Base-by-base conservation (phyloP, 2,888 invertebrate genomes). In the Cacoxenus indagator region DNA sequence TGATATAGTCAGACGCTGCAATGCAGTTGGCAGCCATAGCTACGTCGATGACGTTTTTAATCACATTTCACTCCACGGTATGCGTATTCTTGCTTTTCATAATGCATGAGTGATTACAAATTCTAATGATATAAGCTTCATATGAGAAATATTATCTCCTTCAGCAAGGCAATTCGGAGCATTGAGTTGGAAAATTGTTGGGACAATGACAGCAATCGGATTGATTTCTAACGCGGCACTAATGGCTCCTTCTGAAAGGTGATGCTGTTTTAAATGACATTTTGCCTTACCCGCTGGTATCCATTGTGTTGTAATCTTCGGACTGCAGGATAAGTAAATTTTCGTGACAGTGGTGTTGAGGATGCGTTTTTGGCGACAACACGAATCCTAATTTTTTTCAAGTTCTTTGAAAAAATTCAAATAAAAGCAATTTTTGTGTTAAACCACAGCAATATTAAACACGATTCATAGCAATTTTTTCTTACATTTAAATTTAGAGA, bases 291-390 rank as follows among this genome's bases (percentile, higher is more conserved):
- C 94, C 4, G 89, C 91, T 65, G 96, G 96, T 19, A 90, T 81
- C 0, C 96, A 96, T 87, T 96, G 96, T 84, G 96, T 96, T 87
- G 89, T 96, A 9, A 94, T 95, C 73, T 92, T 93, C 27, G 95
- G 95, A 62, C 4, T 84, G 84, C 65, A 76, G 5, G 84, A 84
- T 0, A 81, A 80, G 69, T 59, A 67, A 14, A 66, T 84, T 1
- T 45, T 48, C 8, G 82, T 84, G 0, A 43, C 45, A 43, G 45
- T 51, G 76, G 70, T 22, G 64, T 65, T 0, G 72, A 79, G 82
- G 83, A 1, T 69, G 66, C 22, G 82, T 78, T n/a, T n/a, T n/a
- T n/a, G n/a, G n/a, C n/a, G n/a, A n/a, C n/a, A n/a, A n/a, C n/a
- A n/a, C n/a, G n/a, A n/a, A n/a, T n/a, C n/a, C n/a, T n/a, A n/a